Conservation (phyloP, 2,888 invertebrate species). For the Xylota segnis region DNA sequence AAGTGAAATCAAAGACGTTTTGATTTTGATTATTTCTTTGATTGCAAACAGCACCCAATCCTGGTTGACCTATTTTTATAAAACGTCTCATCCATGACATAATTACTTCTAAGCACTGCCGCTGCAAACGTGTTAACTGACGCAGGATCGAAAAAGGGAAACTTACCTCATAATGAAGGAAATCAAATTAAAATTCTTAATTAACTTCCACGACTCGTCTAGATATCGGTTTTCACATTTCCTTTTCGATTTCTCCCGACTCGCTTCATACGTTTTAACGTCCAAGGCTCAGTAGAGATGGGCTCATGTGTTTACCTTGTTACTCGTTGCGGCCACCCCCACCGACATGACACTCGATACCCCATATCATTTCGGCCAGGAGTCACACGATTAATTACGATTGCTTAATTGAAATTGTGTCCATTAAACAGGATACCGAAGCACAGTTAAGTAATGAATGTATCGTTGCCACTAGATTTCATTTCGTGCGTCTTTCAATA, state of each 20-base stretch:
- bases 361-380: conserved; percentile 28
- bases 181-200: conserved; percentile 70
- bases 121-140: background rate
- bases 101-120: background rate
- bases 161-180: conserved; percentile 44
- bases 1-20: background rate
- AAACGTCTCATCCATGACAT: background rate
- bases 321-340: background rate
- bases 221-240: conserved; percentile 50
- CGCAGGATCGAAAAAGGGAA: background rate
- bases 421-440: conserved; percentile 19
- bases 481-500: background rate
- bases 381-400: conserved; percentile 65
- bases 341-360: conserved; percentile 54
- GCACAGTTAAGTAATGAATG: conserved; percentile 42
- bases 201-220: conserved; percentile 54
- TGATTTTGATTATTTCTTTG: background rate
- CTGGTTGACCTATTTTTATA: background rate
- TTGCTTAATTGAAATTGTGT: conserved; percentile 70
- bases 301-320: conserved; percentile 9
- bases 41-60: background rate
- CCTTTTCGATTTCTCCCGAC: conserved; percentile 24
- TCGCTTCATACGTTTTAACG: background rate
- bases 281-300: conserved; percentile 1
- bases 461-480: conserved; percentile 43